Percentiles rank a stretch among this genome's conserved stretches.
These are phyloP conservation scores for Nannoperca australis DNA, from an alignment of 2,797 vertebrate genomes.

Conservation along the genomic window DNA sequence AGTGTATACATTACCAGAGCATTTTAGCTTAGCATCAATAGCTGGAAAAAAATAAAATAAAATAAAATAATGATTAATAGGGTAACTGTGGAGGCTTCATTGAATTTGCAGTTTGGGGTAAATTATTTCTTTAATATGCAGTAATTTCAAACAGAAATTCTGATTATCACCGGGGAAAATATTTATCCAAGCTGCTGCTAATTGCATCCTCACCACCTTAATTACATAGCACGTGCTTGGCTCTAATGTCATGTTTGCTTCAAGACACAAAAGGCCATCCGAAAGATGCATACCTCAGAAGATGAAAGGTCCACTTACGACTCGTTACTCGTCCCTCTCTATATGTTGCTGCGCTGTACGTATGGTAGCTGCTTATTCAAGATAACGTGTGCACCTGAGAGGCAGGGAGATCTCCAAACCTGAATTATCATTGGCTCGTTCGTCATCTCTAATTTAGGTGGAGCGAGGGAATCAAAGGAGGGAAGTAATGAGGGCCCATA, in stretches of 20 bases:
- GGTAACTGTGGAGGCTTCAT: not conserved
- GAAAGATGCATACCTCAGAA: slow-evolving; percentile 15
- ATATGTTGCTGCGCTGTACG: not conserved
- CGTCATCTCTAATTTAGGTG: slow-evolving; percentile 64
- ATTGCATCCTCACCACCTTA: slow-evolving; percentile 38
- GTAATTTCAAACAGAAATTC: slow-evolving; percentile 12
- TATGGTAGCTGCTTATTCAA: slow-evolving; percentile 18
- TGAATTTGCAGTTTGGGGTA: slow-evolving; percentile 6
- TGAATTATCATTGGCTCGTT: slow-evolving; percentile 68
- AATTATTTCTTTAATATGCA: slow-evolving; percentile 24
- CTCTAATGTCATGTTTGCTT: slow-evolving; percentile 34
- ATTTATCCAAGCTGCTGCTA: slow-evolving; percentile 35
- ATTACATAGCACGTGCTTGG: slow-evolving; percentile 17
- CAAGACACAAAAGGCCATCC: slow-evolving; percentile 29
- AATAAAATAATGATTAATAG: not conserved
- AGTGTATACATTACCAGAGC: not conserved
- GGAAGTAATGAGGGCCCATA: slow-evolving; percentile 72
- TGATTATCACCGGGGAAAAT: slow-evolving; percentile 3
- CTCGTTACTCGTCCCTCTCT: slow-evolving; percentile 40
- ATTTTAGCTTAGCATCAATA: not conserved
- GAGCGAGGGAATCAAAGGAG: slow-evolving; percentile 58
- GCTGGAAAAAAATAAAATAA: not conserved
- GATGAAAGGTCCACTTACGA: slow-evolving; percentile 31
- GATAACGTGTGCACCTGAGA: slow-evolving; percentile 34
- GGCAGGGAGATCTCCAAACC: slow-evolving; percentile 51